These are phyloP conservation scores for Galeruca laticollis DNA, from an alignment of 2,888 invertebrate genomes.

Conservation along the genomic window DNA sequence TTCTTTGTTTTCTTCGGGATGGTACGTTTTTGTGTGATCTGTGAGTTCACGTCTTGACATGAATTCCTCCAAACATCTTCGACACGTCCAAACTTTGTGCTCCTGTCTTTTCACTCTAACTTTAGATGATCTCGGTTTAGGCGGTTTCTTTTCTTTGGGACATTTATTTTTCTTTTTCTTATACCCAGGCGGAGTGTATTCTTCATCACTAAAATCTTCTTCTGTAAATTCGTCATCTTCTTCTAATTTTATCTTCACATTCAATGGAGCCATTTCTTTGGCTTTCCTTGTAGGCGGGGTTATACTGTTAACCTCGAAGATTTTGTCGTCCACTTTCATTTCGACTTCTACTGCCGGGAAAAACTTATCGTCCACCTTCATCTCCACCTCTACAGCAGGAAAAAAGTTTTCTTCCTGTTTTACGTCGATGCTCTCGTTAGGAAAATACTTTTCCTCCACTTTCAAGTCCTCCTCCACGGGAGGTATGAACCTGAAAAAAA, in stretches of 20 bases:
- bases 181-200: constrained; percentile 43
- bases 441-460: constrained; percentile 38
- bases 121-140: constrained; percentile 32
- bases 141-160: constrained; percentile 37
- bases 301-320: constrained; percentile 22
- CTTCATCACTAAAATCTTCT: constrained; percentile 41
- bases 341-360: constrained; percentile 51
- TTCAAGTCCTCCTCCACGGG: constrained; percentile 48
- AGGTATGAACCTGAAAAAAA: constrained; percentile 38
- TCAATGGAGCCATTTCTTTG: constrained; percentile 2
- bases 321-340: constrained; percentile 49
- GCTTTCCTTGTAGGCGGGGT: not conserved
- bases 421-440: constrained; percentile 50
- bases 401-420: constrained; percentile 43
- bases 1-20: constrained; percentile 52
- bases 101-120: constrained; percentile 47
- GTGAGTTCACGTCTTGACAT: constrained; percentile 52
- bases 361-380: constrained; percentile 37
- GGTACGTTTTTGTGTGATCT: constrained; percentile 56
- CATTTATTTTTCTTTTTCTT: constrained; percentile 38
- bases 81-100: constrained; percentile 57
- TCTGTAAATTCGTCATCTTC: constrained; percentile 38
- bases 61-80: constrained; percentile 57
- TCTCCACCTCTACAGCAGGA: constrained; percentile 49
- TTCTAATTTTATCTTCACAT: constrained; percentile 22